Base-by-base conservation (phyloP, 1,140 invertebrate species). In the Drosophila nigromelanica region DNA sequence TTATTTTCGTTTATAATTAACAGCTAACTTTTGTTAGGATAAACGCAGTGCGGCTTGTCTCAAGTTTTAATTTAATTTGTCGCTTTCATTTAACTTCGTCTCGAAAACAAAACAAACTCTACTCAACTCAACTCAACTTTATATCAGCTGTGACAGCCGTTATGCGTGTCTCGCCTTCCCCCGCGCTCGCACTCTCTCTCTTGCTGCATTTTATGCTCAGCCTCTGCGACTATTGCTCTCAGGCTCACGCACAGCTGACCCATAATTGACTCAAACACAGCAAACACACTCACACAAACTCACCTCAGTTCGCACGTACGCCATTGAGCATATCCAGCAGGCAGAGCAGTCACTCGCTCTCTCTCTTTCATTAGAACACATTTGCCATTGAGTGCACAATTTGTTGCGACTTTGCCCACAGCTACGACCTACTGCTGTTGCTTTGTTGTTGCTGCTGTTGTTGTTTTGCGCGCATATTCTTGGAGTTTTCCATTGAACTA, bases 401-500 rank as follows among this genome's bases (percentile, higher is more conserved):
- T 72, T 71, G 58, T 45, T 55, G 42, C 76, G 50, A 68, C 58
- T 74, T 69, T 39, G 50, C 42, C 45, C 30, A 27, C 43, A 33
- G 56, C 70, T 67, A 30, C 76, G 73, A 82, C 81, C 82, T 76
- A 87, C 83, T 87, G 79, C 79, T 89, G 83, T 79, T 87, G 76
- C 78, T 78, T 85, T 85, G 66, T 78, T 78, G 55, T 43, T 56
- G 33, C 80, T 85, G 66, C 76, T 78, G 55, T 43, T 56, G 33
- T 37, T 48, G 50, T 27, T 40, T 62, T 73, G 6, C 47, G 43
- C 66, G 63, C 35, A 54, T 78, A 61, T 78, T 71, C 43, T 54
- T 72, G 68, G 67, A 87, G 78, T 89, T 89, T 89, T 87, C 76
- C 85, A 89, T 89, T 89, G 79, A 89, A 89, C 70, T 73, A 82